phyloP scores from a whole-genome alignment of 1,140 invertebrate species.

The Cherax quadricarinatus region DNA sequence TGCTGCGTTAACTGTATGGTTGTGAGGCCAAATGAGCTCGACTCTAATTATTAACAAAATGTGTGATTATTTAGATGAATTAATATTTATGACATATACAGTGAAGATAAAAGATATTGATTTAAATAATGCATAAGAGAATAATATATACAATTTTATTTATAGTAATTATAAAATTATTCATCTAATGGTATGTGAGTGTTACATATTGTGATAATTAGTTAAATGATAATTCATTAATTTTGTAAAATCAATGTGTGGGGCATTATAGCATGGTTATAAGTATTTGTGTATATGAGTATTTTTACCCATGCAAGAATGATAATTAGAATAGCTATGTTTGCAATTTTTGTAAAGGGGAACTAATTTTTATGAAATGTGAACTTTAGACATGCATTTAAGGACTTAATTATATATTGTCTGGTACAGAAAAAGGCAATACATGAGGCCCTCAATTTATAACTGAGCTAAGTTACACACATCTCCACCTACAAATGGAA shows the following conservation, averaged over 20 bases:
- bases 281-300: background rate
- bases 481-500: no score
- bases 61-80: background rate
- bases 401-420: no score
- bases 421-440: no score
- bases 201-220: background rate
- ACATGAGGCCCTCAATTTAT: no score
- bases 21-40: background rate
- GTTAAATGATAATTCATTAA: background rate
- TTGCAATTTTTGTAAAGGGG: background rate
- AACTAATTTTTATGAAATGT: constrained; percentile 1
- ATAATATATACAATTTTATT: background rate
- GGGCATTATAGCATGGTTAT: background rate
- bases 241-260: background rate
- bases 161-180: background rate
- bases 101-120: background rate
- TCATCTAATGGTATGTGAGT: background rate
- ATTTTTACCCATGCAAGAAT: constrained; percentile 5
- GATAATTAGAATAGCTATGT: background rate
- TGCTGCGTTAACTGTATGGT: background rate
- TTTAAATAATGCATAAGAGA: background rate
- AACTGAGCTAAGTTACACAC: no score
- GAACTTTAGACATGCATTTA: no score
- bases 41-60: background rate
- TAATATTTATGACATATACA: background rate